phyloP scores from a whole-genome alignment of 2,797 vertebrate species.

The Acipenser oxyrinchus region DNA sequence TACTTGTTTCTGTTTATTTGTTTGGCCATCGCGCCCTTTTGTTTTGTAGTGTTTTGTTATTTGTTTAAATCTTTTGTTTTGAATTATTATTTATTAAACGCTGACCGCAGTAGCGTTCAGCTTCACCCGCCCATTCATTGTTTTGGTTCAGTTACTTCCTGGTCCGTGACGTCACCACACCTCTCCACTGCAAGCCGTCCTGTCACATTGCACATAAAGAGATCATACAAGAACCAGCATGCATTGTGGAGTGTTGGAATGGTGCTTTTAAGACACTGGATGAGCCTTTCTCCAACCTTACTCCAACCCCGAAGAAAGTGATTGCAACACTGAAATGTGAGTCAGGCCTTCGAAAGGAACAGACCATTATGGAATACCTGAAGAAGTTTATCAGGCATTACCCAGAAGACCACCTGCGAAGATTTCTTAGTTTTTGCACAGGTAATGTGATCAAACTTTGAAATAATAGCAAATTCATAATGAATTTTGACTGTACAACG shows the following conservation, averaged over 20 bases:
- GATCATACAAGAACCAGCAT: slow-evolving; percentile 14
- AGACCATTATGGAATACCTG: slow-evolving; percentile 10
- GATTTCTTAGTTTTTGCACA: slow-evolving; percentile 16
- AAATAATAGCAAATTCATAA: background rate
- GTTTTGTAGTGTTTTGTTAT: too few species aligned
- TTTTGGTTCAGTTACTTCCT: too few species aligned
- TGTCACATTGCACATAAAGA: slow-evolving; percentile 16
- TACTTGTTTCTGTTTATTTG: too few species aligned
- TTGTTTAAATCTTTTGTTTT: too few species aligned
- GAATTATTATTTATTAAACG: too few species aligned
- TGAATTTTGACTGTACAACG: background rate
- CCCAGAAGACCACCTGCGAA: slow-evolving; percentile 3
- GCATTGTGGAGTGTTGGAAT: slow-evolving; percentile 15
- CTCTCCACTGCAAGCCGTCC: too few species aligned
- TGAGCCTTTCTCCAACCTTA: slow-evolving; percentile 17
- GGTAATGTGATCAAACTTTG: background rate
- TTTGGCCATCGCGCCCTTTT: too few species aligned
- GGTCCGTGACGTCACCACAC: too few species aligned
- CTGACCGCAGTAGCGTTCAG: too few species aligned
- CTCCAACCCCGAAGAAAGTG: slow-evolving; percentile 18
- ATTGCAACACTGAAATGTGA: slow-evolving; percentile 11
- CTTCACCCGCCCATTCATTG: too few species aligned
- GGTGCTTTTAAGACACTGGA: slow-evolving; percentile 13
- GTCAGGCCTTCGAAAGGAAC: slow-evolving; percentile 7
- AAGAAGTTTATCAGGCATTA: slow-evolving; percentile 18